Evolutionary conservation across 2,113 vertebrate genomes (phyloP), one percentile per base, ranked within the genome.

Genomic region (Rhinichthys klamathensis): DNA sequence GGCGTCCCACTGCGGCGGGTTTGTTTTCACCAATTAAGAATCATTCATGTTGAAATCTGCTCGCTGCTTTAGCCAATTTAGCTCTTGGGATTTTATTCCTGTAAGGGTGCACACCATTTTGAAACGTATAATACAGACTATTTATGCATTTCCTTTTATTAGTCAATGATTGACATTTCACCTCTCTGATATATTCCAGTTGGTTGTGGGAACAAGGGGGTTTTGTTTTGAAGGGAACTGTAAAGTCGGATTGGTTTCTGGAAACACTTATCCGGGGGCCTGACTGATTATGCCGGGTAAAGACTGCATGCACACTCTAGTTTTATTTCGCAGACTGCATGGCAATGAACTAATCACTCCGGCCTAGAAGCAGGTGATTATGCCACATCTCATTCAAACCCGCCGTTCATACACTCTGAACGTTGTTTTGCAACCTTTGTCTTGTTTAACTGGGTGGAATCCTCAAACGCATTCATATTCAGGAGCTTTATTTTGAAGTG

Each of bases 221-320:
- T 56, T 85, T 88, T 88, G 84, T 86, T 82, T 84, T 63, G 51
- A 46, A 79, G 79, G 54, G 51, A 63, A 65, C 65, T 63, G 74
- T 67, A 80, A 78, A 77, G 84, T 51, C 83, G n/a, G 56, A 83
- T 80, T 80, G 65, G 54, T 35, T 63, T 87, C 86, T 87, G 84
- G 88, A 85, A 89, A 81, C 81, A 87, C 51, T 85, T 89, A 87
- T 44, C 27, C 65, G 13, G 77, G 77, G 77, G 63, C 84, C 76
- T 61, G 84, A 61, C 35, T 80, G 65, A 72, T 72, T 77, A 51
- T 79, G 75, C 60, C 16, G 35, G 75, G 69, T 67, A 56, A 44
- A 70, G 56, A 60, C 61, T 83, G 58, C 51, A 72, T 70, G 65
- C 72, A 30, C 67, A 21, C 76, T 76, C 30, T 54, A 72, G 67